Evolutionary conservation across 1,140 invertebrate species (phyloP).

Genomic region (Drosophila asahinai): DNA sequence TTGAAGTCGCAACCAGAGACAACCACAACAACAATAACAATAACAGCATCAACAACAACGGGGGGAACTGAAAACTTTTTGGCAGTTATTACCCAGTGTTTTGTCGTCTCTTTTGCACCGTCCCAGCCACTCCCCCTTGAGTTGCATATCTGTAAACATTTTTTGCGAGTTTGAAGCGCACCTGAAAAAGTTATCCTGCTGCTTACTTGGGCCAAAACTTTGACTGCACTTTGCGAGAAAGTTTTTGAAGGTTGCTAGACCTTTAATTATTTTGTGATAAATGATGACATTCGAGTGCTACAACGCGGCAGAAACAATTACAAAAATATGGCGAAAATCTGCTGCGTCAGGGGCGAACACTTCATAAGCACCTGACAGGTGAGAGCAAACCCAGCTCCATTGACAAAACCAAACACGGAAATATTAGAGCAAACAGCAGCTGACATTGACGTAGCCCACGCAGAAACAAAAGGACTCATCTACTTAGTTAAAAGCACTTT

Average conservation of each 20-base stretch:
- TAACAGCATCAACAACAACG: slow-evolving; percentile 26
- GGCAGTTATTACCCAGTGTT: slow-evolving; percentile 83
- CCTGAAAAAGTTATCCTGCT: slow-evolving; percentile 67
- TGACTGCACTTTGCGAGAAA: slow-evolving; percentile 48
- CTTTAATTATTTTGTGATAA: slow-evolving; percentile 85
- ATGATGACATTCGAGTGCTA: slow-evolving; percentile 80
- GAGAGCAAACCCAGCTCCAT: slow-evolving; percentile 14
- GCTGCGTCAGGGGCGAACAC: slow-evolving; percentile 51
- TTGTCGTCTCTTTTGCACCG: slow-evolving; percentile 52
- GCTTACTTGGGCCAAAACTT: slow-evolving; percentile 53
- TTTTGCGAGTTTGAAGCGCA: slow-evolving; percentile 74
- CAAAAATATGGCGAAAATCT: slow-evolving; percentile 53
- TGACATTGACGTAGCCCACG: slow-evolving; percentile 63
- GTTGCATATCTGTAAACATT: slow-evolving; percentile 81
- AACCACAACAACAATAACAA: slow-evolving; percentile 39
- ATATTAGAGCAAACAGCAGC: slow-evolving; percentile 78
- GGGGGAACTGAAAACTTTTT: slow-evolving; percentile 64
- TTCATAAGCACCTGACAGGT: slow-evolving; percentile 79
- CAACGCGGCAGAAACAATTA: slow-evolving; percentile 37
- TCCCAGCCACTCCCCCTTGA: slow-evolving; percentile 1
- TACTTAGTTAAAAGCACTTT: slow-evolving; percentile 78
- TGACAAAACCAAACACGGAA: slow-evolving; percentile 69
- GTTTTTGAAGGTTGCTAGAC: slow-evolving; percentile 58
- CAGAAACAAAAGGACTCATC: slow-evolving; percentile 47
- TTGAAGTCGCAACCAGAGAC: slow-evolving; percentile 68